Base-by-base conservation (phyloP, 2,888 invertebrate genomes). In the Steinernema carpocapsae region DNA sequence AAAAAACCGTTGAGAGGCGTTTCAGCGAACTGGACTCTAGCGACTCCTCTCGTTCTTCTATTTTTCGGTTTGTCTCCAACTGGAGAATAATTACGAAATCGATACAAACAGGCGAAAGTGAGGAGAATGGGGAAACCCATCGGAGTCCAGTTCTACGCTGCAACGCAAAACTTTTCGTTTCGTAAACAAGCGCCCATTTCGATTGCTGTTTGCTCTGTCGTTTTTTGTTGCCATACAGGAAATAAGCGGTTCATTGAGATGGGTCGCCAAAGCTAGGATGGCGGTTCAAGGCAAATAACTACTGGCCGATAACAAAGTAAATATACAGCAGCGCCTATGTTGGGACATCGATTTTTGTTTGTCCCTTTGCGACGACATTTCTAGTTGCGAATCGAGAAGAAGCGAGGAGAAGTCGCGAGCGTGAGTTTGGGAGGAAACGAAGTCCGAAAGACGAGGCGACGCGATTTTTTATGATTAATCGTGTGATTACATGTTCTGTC, bases 301-400 rank as follows among this genome's bases (percentile, higher is more conserved):
- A n/a, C n/a, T n/a, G n/a, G 14, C 24, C 56, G 56, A 24, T 26
- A 26, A 56, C 56, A 56, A 14, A 56, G 26, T 56, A 56, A 56
- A 56, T 24, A 56, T 26, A 56, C 56, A 56, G 56, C 22, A 12
- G 14, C 56, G 56, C 22, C 22, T 56, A 14, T 43, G 14, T 14
- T 43, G 43, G 14, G 56, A 26, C 56, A 56, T 56, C 56, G 56
- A 56, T 56, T 56, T n/a, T n/a, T n/a, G n/a, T 56, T 56, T 56
- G 56, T 56, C 24, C 43, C 43, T 43, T 43, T 43, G 56, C 56
- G 56, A 48, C 56, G 56, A 6, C 26, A 22, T 22, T 26, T 56
- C 17, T 56, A 43, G 43, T 14, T 43, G 43, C 43, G 7, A 14
- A 7, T 14, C 10, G 7, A 12, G 56, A 22, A 26, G 51, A 24